Conservation (phyloP, 2,113 vertebrate genomes). For the Tragulus kanchil region DNA sequence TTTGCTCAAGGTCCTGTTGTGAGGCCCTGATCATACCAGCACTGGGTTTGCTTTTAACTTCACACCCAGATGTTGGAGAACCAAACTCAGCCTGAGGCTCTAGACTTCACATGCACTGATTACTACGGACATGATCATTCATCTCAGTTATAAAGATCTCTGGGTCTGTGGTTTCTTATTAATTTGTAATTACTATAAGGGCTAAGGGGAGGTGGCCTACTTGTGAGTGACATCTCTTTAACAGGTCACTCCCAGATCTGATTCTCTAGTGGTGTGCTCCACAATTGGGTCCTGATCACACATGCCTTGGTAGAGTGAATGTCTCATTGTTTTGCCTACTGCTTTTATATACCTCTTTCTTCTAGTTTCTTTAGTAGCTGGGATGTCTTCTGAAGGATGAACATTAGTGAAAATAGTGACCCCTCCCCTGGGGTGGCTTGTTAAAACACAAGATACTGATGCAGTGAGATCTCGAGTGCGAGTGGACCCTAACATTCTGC, state of each 20-base stretch:
- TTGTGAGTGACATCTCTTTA: constrained; percentile 66
- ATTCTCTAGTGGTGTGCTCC: constrained; percentile 62
- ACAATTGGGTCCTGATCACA: constrained; percentile 52
- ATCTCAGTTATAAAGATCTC: neutral
- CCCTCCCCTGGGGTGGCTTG: neutral
- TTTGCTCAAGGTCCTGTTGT: neutral
- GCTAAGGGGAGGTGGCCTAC: constrained; percentile 76
- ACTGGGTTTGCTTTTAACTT: constrained; percentile 17
- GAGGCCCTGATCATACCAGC: neutral
- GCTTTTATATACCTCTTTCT: neutral
- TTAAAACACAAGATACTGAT: neutral
- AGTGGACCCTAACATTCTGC: neutral
- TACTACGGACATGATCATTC: neutral
- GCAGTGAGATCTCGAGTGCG: neutral
- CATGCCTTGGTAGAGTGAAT: neutral
- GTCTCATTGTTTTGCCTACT: neutral
- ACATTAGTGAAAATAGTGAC: neutral
- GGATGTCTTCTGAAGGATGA: neutral
- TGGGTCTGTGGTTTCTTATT: neutral
- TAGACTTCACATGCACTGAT: neutral
- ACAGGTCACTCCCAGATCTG: constrained; percentile 69
- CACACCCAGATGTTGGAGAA: neutral
- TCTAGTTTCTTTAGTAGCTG: neutral
- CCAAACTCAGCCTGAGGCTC: neutral
- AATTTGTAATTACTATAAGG: constrained; percentile 73